These are phyloP conservation scores for Oceanites oceanicus DNA, from an alignment of 2,113 vertebrate genomes.

Conservation along the genomic window DNA sequence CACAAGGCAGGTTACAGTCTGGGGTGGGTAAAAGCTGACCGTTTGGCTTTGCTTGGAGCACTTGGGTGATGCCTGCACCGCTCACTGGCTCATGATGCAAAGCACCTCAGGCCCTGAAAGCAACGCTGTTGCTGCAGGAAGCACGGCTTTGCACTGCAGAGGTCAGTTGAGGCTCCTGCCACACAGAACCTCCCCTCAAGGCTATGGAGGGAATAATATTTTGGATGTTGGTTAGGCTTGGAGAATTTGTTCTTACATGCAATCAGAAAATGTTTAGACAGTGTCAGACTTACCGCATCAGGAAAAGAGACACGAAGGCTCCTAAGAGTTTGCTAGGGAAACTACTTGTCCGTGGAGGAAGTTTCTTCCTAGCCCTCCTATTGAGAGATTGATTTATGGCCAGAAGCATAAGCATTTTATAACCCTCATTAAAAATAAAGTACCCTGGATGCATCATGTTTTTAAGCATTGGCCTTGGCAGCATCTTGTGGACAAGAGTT, in stretches of 20 bases:
- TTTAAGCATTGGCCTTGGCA: not conserved
- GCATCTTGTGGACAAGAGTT: not conserved
- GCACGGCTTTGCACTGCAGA: not conserved
- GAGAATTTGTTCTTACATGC: not conserved
- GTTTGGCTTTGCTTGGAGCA: not conserved
- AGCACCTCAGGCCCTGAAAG: not conserved
- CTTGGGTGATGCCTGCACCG: not conserved
- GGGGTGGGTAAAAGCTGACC: not conserved
- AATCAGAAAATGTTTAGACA: not conserved
- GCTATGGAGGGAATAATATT: not conserved
- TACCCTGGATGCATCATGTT: not conserved
- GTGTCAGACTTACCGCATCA: not conserved
- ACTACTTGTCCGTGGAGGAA: not conserved
- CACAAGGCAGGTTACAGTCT: not conserved
- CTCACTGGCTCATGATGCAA: not conserved
- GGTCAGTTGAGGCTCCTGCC: not conserved
- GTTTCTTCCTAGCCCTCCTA: not conserved
- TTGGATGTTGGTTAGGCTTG: not conserved
- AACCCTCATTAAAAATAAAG: not conserved
- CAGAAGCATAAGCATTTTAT: not conserved
- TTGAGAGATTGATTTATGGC: not conserved
- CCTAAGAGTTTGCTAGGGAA: not conserved
- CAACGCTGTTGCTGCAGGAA: not conserved
- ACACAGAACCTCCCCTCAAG: not conserved
- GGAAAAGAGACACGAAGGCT: not conserved